phyloP scores from a whole-genome alignment of 2,797 vertebrate species.

The Gymnopithys bicolor region DNA sequence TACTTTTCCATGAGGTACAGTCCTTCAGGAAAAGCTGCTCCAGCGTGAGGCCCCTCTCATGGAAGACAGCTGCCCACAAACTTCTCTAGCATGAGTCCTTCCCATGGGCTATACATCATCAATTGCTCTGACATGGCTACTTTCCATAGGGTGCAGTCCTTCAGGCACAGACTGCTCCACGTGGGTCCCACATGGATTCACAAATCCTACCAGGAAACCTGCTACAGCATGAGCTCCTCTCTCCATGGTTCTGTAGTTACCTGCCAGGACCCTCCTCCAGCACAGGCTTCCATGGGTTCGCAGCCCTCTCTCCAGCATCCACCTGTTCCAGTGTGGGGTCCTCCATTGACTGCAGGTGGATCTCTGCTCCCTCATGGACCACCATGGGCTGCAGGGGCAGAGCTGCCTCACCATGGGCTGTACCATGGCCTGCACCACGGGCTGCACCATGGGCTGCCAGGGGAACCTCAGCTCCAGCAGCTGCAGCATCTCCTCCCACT shows the following conservation, averaged over 20 bases:
- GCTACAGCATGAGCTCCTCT: background rate
- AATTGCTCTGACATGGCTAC: background rate
- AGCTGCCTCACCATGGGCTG: background rate
- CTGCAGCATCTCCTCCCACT: background rate
- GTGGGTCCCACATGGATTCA: too few species aligned
- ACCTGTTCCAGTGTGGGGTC: background rate
- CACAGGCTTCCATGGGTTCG: background rate
- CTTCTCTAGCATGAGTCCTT: background rate
- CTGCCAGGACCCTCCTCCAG: background rate
- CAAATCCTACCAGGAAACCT: background rate
- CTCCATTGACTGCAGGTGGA: background rate
- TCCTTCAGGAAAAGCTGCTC: background rate
- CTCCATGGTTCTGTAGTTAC: background rate
- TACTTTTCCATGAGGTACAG: background rate
- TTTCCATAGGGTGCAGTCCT: too few species aligned
- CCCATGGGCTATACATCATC: background rate
- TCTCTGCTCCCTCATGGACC: background rate
- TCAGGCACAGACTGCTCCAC: background rate
- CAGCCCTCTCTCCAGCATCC: background rate
- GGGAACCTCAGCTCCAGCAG: background rate
- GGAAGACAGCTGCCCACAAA: background rate
- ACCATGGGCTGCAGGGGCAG: background rate
- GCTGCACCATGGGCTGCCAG: rapidly evolving
- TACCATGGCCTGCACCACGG: rapidly evolving
- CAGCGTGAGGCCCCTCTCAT: background rate